Percentiles rank a stretch among this genome's conserved stretches.
Conservation (phyloP, 2,113 vertebrate species). For the Hippocampus zosterae region DNA sequence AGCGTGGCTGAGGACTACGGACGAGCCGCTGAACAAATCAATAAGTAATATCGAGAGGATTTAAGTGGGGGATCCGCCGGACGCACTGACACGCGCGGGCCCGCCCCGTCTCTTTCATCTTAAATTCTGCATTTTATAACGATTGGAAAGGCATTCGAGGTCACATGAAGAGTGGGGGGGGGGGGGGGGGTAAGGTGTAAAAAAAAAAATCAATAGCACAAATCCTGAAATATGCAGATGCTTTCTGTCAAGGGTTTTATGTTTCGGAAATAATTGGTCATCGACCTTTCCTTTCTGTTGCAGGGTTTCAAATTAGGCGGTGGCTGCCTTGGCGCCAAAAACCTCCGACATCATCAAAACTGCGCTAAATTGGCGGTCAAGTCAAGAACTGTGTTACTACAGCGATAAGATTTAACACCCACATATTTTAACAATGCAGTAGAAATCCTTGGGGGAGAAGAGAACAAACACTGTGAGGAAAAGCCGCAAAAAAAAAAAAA, state of each 20-base stretch:
- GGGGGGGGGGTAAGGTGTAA: no score
- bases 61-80: constrained; percentile 38
- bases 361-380: background rate
- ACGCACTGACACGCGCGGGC: background rate
- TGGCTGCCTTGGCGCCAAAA: background rate
- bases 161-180: no score
- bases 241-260: background rate
- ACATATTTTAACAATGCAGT: no score
- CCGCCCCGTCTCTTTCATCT: background rate
- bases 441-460: no score
- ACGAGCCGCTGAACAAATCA: constrained; percentile 50
- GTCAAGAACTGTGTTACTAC: background rate
- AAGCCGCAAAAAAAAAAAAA: no score
- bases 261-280: background rate
- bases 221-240: background rate
- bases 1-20: constrained; percentile 2
- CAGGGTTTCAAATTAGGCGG: background rate
- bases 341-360: background rate
- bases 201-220: background rate
- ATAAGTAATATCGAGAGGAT: constrained; percentile 65
- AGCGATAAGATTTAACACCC: background rate
- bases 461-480: no score
- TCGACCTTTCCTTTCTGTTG: background rate
- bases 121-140: background rate
- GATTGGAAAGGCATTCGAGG: background rate